Evolutionary conservation across 2,888 invertebrate species (phyloP).

Genomic region (Heliconius hortense): DNA sequence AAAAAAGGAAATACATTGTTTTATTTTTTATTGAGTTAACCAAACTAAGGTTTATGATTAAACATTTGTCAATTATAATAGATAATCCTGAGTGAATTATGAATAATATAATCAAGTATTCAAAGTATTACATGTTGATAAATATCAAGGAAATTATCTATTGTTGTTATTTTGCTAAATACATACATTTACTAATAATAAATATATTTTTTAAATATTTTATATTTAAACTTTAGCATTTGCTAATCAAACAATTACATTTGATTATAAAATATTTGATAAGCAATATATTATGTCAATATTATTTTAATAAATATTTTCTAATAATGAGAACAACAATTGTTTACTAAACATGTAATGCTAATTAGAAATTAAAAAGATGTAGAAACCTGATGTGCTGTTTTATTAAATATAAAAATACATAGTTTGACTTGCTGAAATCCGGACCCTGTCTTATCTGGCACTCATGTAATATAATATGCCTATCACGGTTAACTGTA

Average conservation of each 20-base stretch:
- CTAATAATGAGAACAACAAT: neutral
- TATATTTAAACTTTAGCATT: neutral
- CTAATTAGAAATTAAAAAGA: too few relatives aligned
- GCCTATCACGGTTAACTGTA: too few relatives aligned
- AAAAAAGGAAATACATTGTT: slow-evolving; percentile 1
- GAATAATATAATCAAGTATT: neutral
- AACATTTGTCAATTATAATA: neutral
- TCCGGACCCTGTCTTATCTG: too few relatives aligned
- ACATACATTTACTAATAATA: neutral
- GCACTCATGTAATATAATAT: too few relatives aligned
- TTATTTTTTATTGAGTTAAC: neutral
- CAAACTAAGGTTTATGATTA: neutral
- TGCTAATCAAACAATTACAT: neutral
- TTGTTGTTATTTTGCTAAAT: neutral
- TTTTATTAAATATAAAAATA: too few relatives aligned
- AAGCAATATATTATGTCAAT: neutral
- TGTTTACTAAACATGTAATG: neutral
- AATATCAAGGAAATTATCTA: neutral
- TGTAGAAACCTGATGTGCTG: neutral
- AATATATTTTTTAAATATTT: neutral
- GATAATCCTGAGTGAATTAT: neutral
- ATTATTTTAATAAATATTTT: neutral
- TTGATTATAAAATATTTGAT: neutral
- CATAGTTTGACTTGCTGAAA: too few relatives aligned
- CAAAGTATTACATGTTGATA: neutral